Percentiles rank a stretch among this genome's conserved stretches.
phyloP scores from a whole-genome alignment of 2,113 vertebrate species.

The Apus apus region DNA sequence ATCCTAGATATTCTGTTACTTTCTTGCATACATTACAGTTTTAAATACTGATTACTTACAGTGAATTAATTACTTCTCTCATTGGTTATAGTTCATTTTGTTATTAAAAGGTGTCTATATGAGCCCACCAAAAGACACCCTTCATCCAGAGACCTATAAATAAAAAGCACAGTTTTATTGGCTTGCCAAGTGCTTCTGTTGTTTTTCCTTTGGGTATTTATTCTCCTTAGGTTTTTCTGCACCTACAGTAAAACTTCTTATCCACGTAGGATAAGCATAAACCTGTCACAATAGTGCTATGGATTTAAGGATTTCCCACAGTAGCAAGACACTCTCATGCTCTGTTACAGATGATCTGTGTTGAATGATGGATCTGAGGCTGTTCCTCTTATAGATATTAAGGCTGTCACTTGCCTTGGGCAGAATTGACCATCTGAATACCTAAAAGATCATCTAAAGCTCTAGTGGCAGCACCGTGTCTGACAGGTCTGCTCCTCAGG shows the following conservation, averaged over 20 bases:
- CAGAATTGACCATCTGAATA: rapidly evolving
- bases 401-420: neutral
- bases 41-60: neutral
- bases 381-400: neutral
- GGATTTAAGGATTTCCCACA: neutral
- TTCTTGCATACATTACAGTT: neutral
- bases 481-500: neutral
- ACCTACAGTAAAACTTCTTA: neutral
- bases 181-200: neutral
- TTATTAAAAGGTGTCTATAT: neutral
- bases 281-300: rapidly evolving
- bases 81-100: neutral
- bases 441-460: neutral
- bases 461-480: rapidly evolving
- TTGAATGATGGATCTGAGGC: neutral
- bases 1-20: neutral
- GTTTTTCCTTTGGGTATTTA: neutral
- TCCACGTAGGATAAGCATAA: neutral
- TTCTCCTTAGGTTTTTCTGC: neutral
- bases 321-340: rapidly evolving
- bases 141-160: neutral
- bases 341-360: neutral
- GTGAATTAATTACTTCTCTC: neutral
- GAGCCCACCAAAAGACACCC: neutral
- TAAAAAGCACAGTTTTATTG: neutral